Conservation (phyloP, 2,113 vertebrate genomes). For the Passerina amoena region DNA sequence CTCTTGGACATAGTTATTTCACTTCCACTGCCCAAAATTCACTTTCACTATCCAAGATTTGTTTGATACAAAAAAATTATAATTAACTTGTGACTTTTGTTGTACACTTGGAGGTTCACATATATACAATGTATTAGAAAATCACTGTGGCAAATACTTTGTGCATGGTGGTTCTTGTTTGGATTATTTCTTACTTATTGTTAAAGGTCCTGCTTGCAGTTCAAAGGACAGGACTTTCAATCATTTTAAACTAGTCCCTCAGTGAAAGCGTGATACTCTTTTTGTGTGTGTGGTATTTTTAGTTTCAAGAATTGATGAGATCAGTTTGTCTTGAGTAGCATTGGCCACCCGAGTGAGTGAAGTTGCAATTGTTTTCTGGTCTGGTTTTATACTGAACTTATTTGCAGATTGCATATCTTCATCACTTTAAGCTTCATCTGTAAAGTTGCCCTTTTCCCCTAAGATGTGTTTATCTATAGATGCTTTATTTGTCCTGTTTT, state of each 20-base stretch:
- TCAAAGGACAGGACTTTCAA: neutral
- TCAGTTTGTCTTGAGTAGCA: neutral
- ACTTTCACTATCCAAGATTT: neutral
- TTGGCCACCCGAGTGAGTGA: neutral
- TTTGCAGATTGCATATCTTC: neutral
- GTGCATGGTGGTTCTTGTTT: neutral
- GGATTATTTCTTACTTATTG: neutral
- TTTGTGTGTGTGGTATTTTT: neutral
- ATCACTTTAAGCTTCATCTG: neutral
- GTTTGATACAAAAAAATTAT: neutral
- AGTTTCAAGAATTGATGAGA: neutral
- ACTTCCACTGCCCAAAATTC: neutral
- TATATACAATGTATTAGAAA: neutral
- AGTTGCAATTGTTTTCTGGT: neutral
- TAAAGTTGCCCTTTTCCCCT: neutral
- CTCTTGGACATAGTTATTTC: neutral
- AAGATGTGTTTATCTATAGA: neutral
- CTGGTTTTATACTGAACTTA: neutral
- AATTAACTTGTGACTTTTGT: neutral
- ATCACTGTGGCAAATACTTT: neutral
- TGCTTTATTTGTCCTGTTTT: neutral
- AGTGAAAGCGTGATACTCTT: neutral
- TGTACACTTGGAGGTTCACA: accelerated
- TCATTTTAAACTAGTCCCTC: neutral
- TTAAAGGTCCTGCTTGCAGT: neutral